Conservation (phyloP, 2,888 invertebrate genomes). For the Drosophila pseudotalamancana region DNA sequence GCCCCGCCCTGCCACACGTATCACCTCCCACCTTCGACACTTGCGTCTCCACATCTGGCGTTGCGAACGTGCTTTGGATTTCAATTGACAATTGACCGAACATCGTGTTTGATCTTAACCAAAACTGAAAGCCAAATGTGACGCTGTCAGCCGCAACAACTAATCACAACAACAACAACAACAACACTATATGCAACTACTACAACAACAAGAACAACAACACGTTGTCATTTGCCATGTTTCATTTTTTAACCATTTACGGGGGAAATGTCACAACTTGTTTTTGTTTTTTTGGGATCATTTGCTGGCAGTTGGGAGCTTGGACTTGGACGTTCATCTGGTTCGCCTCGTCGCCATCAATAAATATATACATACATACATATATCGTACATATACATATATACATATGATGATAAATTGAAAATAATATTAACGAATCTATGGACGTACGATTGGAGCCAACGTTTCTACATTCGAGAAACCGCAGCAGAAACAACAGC, state of each 20-base stretch:
- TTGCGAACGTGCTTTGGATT: constrained; percentile 64
- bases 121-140: constrained; percentile 68
- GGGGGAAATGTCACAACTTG: constrained; percentile 78
- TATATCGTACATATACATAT: constrained; percentile 11
- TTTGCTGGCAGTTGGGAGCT: constrained; percentile 28
- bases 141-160: constrained; percentile 58
- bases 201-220: constrained; percentile 20
- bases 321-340: constrained; percentile 52
- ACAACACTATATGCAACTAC: constrained; percentile 11
- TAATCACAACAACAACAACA: constrained; percentile 27
- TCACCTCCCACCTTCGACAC: background rate
- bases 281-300: constrained; percentile 54
- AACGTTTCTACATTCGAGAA: constrained; percentile 25
- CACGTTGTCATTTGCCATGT: constrained; percentile 56
- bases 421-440: constrained; percentile 57
- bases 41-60: background rate
- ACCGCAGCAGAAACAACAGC: constrained; percentile 34
- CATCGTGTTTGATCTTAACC: constrained; percentile 62
- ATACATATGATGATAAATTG: constrained; percentile 62
- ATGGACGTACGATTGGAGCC: constrained; percentile 29
- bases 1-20: background rate
- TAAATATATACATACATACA: constrained; percentile 27
- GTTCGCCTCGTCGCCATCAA: constrained; percentile 62
- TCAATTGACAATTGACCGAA: constrained; percentile 63
- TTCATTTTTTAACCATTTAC: constrained; percentile 73